Evolutionary conservation across 2,888 invertebrate genomes (phyloP).

Genomic region (Artemia sp.): DNA sequence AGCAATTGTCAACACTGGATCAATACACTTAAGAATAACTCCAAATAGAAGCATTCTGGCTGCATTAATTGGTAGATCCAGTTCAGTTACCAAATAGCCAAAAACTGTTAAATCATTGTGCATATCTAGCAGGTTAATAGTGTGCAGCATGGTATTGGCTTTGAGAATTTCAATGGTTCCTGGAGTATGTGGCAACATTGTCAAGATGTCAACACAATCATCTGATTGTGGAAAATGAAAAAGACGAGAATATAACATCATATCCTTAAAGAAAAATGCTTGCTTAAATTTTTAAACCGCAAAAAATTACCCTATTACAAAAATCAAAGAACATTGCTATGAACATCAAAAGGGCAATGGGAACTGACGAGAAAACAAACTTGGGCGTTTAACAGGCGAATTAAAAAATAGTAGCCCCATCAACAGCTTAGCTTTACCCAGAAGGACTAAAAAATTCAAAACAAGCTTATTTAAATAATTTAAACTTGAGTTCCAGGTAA

Average conservation of each 20-base stretch:
- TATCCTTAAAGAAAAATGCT: not conserved
- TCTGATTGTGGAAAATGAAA: not conserved
- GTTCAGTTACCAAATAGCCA: not conserved
- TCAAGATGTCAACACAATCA: not conserved
- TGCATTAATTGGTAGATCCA: constrained; percentile 3
- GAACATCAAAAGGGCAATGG: too few relatives aligned
- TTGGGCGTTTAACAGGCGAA: too few relatives aligned
- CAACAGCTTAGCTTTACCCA: too few relatives aligned
- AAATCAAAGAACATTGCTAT: too few relatives aligned
- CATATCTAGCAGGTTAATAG: not conserved
- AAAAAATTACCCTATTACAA: too few relatives aligned
- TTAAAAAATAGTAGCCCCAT: too few relatives aligned
- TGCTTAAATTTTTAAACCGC: not conserved
- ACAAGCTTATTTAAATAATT: too few relatives aligned
- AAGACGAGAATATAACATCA: not conserved
- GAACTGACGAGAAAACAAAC: too few relatives aligned
- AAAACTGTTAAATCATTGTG: not conserved
- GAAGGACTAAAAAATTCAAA: too few relatives aligned
- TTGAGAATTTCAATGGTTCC: not conserved
- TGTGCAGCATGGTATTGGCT: not conserved
- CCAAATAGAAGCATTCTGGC: constrained; percentile 9
- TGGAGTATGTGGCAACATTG: not conserved
- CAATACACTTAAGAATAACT: not conserved
- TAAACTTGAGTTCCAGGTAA: too few relatives aligned
- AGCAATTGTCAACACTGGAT: constrained; percentile 3